Evolutionary conservation across 2,113 vertebrate species (phyloP).

Genomic region (Cyprinodon variegatus): DNA sequence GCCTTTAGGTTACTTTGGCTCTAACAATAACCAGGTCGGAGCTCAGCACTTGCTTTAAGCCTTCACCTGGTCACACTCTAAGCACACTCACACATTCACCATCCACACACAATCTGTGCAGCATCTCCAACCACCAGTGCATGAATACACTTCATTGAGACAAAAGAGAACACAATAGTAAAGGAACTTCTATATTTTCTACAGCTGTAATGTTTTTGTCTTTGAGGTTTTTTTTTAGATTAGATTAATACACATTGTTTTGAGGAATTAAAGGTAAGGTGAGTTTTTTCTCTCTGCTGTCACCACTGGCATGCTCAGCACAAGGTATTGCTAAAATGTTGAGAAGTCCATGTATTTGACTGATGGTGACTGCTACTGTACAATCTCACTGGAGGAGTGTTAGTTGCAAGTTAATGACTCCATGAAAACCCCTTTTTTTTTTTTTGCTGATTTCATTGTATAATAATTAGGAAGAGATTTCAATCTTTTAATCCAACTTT

Average conservation of each 20-base stretch:
- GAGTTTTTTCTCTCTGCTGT: not conserved
- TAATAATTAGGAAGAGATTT: too few species aligned
- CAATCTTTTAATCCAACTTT: too few species aligned
- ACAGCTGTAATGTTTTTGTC: not conserved
- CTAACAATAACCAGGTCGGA: slow-evolving; percentile 19
- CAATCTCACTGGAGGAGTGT: not conserved
- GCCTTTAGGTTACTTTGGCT: slow-evolving; percentile 63
- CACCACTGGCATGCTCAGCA: not conserved
- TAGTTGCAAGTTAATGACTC: not conserved
- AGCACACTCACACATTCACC: slow-evolving; percentile 5
- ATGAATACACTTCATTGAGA: not conserved
- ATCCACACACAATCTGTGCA: not conserved
- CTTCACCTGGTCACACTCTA: slow-evolving; percentile 60
- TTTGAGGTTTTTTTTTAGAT: not conserved
- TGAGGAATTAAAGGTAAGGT: not conserved
- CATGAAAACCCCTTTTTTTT: not conserved
- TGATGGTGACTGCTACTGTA: too few species aligned
- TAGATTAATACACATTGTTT: not conserved
- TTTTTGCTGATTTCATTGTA: too few species aligned
- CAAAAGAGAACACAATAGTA: not conserved
- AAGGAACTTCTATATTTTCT: not conserved
- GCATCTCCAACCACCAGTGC: not conserved
- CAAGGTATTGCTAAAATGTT: not conserved
- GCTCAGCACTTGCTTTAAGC: slow-evolving; percentile 59
- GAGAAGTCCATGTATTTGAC: not conserved